Evolutionary conservation across 1,140 invertebrate species (phyloP), one percentile per base, ranked within the genome.

Genomic region (Bombus turneri): DNA sequence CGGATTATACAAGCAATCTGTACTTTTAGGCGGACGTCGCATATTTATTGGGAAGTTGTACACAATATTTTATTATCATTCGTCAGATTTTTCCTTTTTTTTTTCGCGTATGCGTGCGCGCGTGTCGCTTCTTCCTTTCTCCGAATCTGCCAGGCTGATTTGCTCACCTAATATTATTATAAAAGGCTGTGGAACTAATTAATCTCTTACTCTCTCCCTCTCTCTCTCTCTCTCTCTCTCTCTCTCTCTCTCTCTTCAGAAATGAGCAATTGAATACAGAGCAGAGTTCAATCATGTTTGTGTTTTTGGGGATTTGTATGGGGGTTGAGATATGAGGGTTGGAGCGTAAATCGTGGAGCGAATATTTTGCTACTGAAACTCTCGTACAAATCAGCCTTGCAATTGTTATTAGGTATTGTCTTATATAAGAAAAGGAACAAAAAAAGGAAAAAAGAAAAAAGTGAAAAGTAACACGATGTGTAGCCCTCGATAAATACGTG

Each of bases 31-130:
- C 78, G 83, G 85, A 87, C 83, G 83, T 88, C 83, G 72, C 83
- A 76, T 92, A 93, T 92, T 92, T 92, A 92, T 90, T 92, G 87
- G 86, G 82, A 92, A 89, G 86, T 91, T 92, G 87, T 92, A 93
- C 83, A 90, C 90, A 91, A 78, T 90, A 90, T 87, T 91, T 88
- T 89, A 86, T 82, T 83, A 59, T 85, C 18, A 53, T 18, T 64
- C 75, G 62, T 78, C 75, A 59, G 39, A 78, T 39, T 22, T 64
- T 66, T 57, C 34, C 34, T 66, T 69, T 88, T 86, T 88, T 81
- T 88, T 81, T 74, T 76, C 59, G 59, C 41, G 69, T 47, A 69
- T 53, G 2, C 39, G 59, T n/a, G 59, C 41, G 59, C 69, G 69
- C 69, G 68, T 72, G 57, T 78, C 84, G 69, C 72, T 73, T 71